Conservation (phyloP, 2,113 vertebrate species). For the Crotalus tigris region DNA sequence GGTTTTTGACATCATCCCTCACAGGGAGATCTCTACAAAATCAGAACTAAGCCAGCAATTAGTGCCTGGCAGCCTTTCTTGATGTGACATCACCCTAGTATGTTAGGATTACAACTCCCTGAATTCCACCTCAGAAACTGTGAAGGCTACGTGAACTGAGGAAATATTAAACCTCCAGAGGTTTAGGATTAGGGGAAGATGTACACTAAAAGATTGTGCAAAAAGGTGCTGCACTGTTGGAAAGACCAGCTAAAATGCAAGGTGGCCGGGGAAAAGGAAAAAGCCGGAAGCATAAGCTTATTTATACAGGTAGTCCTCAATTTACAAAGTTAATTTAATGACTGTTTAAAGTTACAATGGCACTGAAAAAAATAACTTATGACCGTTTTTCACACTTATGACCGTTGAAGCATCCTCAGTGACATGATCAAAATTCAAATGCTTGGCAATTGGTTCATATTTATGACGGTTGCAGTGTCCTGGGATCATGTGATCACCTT, state of each 20-base stretch:
- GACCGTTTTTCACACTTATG: no score
- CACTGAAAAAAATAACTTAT: background rate
- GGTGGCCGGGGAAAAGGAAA: background rate
- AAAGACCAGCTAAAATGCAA: background rate
- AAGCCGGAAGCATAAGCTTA: background rate
- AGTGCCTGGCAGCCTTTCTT: background rate
- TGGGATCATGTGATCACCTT: no score
- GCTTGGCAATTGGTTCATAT: no score
- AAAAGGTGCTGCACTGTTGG: background rate
- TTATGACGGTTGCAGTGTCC: no score
- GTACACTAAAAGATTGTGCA: background rate
- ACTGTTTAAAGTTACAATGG: background rate
- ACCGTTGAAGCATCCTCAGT: no score
- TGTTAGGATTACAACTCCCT: background rate
- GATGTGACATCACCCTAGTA: background rate
- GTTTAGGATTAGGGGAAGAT: background rate
- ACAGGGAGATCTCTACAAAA: background rate
- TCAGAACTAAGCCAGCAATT: background rate
- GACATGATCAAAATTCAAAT: no score
- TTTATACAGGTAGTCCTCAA: background rate
- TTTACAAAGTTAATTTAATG: background rate
- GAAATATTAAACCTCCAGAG: background rate
- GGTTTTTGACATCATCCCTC: background rate
- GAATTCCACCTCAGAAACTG: background rate
- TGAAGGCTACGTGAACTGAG: background rate